Percentiles rank a stretch among this genome's conserved stretches.
Evolutionary conservation across 2,113 vertebrate genomes (phyloP).

Genomic region (Paramisgurnus dabryanus): DNA sequence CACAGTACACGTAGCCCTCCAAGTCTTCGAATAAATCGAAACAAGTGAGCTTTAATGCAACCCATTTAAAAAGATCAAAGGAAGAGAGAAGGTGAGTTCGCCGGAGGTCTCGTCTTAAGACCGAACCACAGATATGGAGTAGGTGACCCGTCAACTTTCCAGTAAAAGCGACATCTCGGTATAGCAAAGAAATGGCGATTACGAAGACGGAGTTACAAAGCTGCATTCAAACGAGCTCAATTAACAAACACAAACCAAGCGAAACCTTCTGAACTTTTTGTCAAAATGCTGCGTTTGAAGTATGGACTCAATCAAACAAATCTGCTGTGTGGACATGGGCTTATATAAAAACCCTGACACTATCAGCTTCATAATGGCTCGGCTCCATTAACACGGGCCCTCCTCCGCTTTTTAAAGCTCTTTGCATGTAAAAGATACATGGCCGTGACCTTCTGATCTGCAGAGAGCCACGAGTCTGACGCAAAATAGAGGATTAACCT

Average conservation of each 20-base stretch:
- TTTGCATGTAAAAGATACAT: constrained; percentile 31
- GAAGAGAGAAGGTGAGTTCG: constrained; percentile 26
- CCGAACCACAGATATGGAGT: constrained; percentile 15
- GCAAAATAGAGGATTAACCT: constrained; percentile 36
- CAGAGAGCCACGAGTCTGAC: constrained; percentile 1
- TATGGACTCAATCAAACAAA: constrained; percentile 16
- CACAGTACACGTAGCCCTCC: constrained; percentile 11
- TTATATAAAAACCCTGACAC: constrained; percentile 23
- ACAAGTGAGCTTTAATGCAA: constrained; percentile 29
- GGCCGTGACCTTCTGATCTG: constrained; percentile 53
- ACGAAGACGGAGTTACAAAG: constrained; percentile 20
- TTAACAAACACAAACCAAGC: constrained; percentile 23
- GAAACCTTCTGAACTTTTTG: constrained; percentile 36
- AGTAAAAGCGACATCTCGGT: constrained; percentile 5
- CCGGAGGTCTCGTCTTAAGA: constrained; percentile 11
- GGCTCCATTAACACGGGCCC: constrained; percentile 39
- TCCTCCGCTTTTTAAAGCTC: constrained; percentile 6
- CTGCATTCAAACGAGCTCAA: constrained; percentile 47
- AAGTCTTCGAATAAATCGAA: constrained; percentile 22
- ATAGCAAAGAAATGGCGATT: constrained; percentile 10
- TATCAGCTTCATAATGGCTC: constrained; percentile 38
- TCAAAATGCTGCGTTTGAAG: constrained; percentile 38
- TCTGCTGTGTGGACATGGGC: constrained; percentile 15
- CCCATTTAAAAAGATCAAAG: constrained; percentile 31
- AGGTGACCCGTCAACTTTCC: constrained; percentile 1